Conservation (phyloP, 2,888 invertebrate species). For the Nomada hirtipes region DNA sequence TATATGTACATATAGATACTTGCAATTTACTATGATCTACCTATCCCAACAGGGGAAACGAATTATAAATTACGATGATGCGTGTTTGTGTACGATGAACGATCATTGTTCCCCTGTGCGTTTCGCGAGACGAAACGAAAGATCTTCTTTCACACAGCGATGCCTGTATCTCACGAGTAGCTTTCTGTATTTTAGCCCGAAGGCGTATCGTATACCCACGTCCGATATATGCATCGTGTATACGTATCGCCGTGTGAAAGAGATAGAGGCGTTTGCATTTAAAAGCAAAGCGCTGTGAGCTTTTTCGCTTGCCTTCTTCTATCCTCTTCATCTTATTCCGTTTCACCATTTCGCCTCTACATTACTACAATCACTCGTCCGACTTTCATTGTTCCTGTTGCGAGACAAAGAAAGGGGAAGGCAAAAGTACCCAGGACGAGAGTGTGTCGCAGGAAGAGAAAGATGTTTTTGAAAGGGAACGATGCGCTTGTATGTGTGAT, state of each 20-base stretch:
- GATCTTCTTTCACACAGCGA: no score
- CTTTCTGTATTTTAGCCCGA: no score
- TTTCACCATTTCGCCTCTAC: slow-evolving; percentile 6
- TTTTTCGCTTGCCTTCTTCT: slow-evolving; percentile 15
- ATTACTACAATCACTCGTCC: neutral
- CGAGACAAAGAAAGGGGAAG: neutral
- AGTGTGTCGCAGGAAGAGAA: neutral
- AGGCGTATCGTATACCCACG: no score
- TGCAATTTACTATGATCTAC: slow-evolving; percentile 67
- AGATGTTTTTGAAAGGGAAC: neutral
- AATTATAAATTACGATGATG: slow-evolving; percentile 24
- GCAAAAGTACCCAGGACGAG: neutral
- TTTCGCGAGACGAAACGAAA: no score
- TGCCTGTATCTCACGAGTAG: no score
- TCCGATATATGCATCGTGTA: no score
- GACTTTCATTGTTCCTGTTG: slow-evolving; percentile 9
- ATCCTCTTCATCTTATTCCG: slow-evolving; percentile 11
- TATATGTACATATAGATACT: slow-evolving; percentile 77
- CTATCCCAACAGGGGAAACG: slow-evolving; percentile 6
- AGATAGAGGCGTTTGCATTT: no score
- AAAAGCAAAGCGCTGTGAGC: neutral
- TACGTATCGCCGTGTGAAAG: no score
- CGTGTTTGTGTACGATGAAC: neutral
- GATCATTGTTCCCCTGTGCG: no score
- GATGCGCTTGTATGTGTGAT: neutral